Evolutionary conservation across 2,888 invertebrate genomes (phyloP).

Genomic region (Agrotis exclamationis): DNA sequence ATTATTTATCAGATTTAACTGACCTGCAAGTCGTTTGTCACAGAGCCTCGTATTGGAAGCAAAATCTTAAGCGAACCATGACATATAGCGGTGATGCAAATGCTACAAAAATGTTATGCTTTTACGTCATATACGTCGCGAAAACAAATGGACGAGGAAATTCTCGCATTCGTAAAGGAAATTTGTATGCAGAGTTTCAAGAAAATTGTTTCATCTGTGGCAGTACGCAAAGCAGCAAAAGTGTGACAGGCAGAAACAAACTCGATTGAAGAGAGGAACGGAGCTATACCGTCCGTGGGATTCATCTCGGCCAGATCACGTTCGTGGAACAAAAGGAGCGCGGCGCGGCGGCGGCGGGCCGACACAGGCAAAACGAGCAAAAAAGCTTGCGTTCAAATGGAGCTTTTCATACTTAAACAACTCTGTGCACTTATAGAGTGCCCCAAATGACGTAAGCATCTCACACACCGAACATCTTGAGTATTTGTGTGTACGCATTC

Average conservation of each 20-base stretch:
- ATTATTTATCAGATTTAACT: constrained; percentile 70
- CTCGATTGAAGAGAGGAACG: constrained; percentile 83
- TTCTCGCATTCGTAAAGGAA: constrained; percentile 70
- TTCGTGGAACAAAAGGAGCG: constrained; percentile 87
- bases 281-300: constrained; percentile 85
- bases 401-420: constrained; percentile 87
- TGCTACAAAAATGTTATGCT: constrained; percentile 82
- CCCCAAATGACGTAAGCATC: constrained; percentile 70
- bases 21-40: constrained; percentile 80
- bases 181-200: constrained; percentile 64
- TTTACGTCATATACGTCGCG: constrained; percentile 79
- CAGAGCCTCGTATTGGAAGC: constrained; percentile 80
- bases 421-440: constrained; percentile 78
- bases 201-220: constrained; percentile 79
- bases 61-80: constrained; percentile 77
- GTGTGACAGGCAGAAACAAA: constrained; percentile 83
- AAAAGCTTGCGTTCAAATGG: constrained; percentile 85
- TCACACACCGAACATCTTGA: constrained; percentile 61
- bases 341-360: constrained; percentile 81
- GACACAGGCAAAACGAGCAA: constrained; percentile 80
- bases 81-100: constrained; percentile 80
- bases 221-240: constrained; percentile 79
- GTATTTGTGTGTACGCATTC: constrained; percentile 15
- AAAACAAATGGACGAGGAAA: constrained; percentile 80
- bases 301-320: constrained; percentile 89